Conservation (phyloP, 2,113 vertebrate genomes). For the Thunnus thynnus region DNA sequence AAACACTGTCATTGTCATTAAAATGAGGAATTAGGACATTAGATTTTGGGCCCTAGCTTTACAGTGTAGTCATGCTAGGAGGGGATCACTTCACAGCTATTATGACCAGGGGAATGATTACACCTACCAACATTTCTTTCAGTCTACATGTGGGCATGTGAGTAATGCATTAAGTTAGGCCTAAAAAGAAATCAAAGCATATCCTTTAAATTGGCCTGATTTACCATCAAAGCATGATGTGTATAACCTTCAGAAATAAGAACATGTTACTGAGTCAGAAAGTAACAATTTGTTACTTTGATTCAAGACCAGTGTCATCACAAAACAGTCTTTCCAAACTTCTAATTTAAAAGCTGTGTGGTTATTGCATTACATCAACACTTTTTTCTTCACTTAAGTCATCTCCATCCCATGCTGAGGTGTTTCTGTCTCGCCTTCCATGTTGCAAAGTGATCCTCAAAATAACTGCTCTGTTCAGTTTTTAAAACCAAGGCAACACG, state of each 20-base stretch:
- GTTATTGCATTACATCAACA: slow-evolving; percentile 7
- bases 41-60: background rate
- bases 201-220: background rate
- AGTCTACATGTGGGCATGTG: background rate
- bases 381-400: background rate
- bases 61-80: no score
- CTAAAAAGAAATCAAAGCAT: no score
- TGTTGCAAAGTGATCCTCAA: slow-evolving; percentile 42
- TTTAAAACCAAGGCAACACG: slow-evolving; percentile 27
- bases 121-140: background rate
- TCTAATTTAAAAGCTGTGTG: background rate
- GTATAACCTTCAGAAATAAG: background rate
- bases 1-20: no score
- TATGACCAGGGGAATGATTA: background rate
- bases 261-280: background rate
- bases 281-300: background rate
- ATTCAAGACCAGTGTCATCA: background rate
- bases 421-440: slow-evolving; percentile 28
- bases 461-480: slow-evolving; percentile 66
- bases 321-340: background rate
- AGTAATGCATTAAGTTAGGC: background rate
- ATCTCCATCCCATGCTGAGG: slow-evolving; percentile 12
- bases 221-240: background rate
- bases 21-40: no score
- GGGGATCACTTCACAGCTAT: background rate